phyloP scores from a whole-genome alignment of 92 coral and sea anemone genomes.

The Epizoanthus ramosus region DNA sequence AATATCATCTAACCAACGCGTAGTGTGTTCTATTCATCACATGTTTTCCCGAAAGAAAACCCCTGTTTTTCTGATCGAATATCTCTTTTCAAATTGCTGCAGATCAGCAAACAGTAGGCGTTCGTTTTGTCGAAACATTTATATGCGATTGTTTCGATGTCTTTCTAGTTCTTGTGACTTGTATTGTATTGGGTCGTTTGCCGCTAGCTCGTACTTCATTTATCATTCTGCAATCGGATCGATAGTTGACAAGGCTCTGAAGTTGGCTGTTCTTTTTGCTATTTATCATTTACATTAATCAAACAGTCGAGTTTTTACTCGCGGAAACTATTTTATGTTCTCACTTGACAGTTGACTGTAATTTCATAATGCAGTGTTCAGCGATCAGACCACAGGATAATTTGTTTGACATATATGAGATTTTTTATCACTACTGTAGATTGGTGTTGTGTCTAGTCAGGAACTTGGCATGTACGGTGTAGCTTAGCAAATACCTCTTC shows the following conservation, averaged over 20 bases:
- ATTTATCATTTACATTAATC: not conserved
- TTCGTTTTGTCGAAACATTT: not conserved
- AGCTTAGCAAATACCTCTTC: not conserved
- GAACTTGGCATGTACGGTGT: not conserved
- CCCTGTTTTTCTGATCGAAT: not conserved
- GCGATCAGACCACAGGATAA: no score
- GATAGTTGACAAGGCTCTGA: not conserved
- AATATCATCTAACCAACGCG: slow-evolving; percentile 1
- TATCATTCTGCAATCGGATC: not conserved
- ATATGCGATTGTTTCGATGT: not conserved
- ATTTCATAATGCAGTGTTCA: no score
- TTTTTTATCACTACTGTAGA: not conserved
- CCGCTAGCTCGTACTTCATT: not conserved
- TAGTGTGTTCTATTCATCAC: slow-evolving; percentile 4
- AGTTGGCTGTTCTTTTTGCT: slow-evolving; percentile 4
- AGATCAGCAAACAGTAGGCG: not conserved
- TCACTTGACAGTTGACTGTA: not conserved
- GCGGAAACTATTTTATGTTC: not conserved
- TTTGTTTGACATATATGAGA: no score
- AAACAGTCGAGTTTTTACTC: not conserved
- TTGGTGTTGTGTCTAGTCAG: not conserved
- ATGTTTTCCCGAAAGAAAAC: not conserved
- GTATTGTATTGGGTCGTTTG: slow-evolving; percentile 43
- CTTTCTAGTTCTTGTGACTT: not conserved
- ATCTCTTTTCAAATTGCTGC: not conserved